Evolutionary conservation across 2,888 invertebrate genomes (phyloP).

Genomic region (Erynnis tages): DNA sequence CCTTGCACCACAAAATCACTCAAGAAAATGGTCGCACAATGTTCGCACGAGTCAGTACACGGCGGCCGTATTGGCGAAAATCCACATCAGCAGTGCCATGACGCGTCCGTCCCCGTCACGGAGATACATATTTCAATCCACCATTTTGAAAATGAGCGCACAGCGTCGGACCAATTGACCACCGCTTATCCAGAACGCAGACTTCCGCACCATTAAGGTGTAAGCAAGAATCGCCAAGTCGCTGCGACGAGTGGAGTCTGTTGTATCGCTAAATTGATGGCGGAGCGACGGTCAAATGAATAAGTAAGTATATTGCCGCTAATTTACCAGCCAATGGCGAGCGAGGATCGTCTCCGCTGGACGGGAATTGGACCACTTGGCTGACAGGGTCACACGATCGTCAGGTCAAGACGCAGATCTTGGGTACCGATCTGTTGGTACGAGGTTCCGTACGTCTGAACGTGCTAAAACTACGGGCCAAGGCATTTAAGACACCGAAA

Average conservation of each 20-base stretch:
- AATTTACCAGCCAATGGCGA: slow-evolving; percentile 70
- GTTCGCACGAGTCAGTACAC: slow-evolving; percentile 39
- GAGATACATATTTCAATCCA: slow-evolving; percentile 57
- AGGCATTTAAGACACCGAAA: no score
- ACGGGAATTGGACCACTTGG: slow-evolving; percentile 74
- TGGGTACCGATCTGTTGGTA: slow-evolving; percentile 41
- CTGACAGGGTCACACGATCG: slow-evolving; percentile 65
- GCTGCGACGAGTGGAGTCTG: slow-evolving; percentile 8
- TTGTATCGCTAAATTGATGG: slow-evolving; percentile 68
- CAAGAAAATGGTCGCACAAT: slow-evolving; percentile 37
- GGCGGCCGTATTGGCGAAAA: slow-evolving; percentile 74
- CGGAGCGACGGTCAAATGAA: slow-evolving; percentile 64
- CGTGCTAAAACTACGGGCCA: not conserved
- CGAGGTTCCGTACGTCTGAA: slow-evolving; percentile 37
- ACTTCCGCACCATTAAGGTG: slow-evolving; percentile 27
- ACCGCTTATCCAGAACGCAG: slow-evolving; percentile 29
- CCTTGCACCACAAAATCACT: slow-evolving; percentile 42
- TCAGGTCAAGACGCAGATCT: slow-evolving; percentile 53
- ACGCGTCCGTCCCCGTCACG: slow-evolving; percentile 53
- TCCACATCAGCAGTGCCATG: slow-evolving; percentile 46
- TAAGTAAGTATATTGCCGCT: slow-evolving; percentile 68
- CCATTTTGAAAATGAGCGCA: slow-evolving; percentile 47
- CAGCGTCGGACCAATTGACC: slow-evolving; percentile 31
- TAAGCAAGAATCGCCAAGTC: slow-evolving; percentile 11
- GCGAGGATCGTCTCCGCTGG: slow-evolving; percentile 41